Percentiles rank a stretch among this genome's conserved stretches.
Evolutionary conservation across 2,797 vertebrate species (phyloP).

Genomic region (Rhyacichthys aspro): DNA sequence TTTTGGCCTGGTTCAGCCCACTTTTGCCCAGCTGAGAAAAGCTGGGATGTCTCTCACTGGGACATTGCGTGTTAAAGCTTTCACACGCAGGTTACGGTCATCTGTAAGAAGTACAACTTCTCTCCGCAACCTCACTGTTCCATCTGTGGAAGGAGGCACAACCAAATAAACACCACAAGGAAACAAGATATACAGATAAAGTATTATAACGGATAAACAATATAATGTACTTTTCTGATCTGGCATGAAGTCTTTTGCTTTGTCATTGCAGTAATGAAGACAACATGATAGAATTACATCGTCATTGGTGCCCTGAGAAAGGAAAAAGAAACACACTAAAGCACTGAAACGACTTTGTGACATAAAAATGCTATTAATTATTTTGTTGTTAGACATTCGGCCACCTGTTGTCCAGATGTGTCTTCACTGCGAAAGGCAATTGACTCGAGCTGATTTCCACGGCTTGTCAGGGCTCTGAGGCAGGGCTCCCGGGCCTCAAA

Average conservation of each 20-base stretch:
- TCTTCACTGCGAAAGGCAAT: constrained; percentile 98
- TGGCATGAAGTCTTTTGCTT: constrained; percentile 96
- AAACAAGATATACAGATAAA: background rate
- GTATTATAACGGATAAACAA: background rate
- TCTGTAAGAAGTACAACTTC: constrained; percentile 98
- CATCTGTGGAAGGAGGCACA: constrained; percentile 68
- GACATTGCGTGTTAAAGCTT: constrained; percentile 95
- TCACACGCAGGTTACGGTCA: constrained; percentile 96
- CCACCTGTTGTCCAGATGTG: constrained; percentile 94
- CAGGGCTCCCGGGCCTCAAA: constrained; percentile 91
- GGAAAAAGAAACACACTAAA: constrained; percentile 13
- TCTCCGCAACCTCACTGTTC: constrained; percentile 89
- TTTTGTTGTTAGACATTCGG: background rate
- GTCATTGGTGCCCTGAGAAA: constrained; percentile 94
- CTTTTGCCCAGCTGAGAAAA: constrained; percentile 90
- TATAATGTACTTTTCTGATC: constrained; percentile 86
- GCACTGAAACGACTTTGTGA: background rate
- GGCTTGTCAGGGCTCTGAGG: constrained; percentile 92
- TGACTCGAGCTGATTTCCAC: constrained; percentile 95
- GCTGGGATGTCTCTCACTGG: constrained; percentile 96
- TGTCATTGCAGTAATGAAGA: constrained; percentile 98
- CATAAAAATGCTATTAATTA: background rate
- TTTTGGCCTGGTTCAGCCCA: constrained; percentile 86
- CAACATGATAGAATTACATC: constrained; percentile 97
- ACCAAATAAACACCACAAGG: background rate